phyloP scores from a whole-genome alignment of 2,113 vertebrate species.

The Notechis scutatus region DNA sequence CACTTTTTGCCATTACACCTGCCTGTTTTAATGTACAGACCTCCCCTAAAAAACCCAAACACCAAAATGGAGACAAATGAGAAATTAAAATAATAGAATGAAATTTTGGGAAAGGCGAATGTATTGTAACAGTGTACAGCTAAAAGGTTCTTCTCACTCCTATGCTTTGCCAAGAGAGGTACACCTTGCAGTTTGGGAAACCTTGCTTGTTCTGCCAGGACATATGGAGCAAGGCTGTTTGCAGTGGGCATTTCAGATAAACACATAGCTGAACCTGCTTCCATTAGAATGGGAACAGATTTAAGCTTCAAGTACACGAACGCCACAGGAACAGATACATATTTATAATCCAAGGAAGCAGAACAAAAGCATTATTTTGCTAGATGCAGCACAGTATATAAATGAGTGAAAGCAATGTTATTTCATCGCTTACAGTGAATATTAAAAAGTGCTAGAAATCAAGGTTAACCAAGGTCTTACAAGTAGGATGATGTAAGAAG shows the following conservation, averaged over 20 bases:
- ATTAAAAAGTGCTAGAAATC: slow-evolving; percentile 47
- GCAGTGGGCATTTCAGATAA: not conserved
- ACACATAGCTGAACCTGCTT: slow-evolving; percentile 21
- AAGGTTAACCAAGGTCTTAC: slow-evolving; percentile 59
- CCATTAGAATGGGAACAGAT: slow-evolving; percentile 33
- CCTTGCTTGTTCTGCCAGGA: not conserved
- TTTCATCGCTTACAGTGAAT: slow-evolving; percentile 38
- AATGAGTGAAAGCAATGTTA: slow-evolving; percentile 48
- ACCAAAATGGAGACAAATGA: not conserved
- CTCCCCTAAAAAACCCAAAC: not conserved
- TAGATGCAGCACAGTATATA: slow-evolving; percentile 45
- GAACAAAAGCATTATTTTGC: slow-evolving; percentile 63
- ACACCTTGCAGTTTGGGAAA: not conserved
- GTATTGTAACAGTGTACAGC: not conserved
- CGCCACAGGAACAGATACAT: slow-evolving; percentile 36
- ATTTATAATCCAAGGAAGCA: slow-evolving; percentile 51
- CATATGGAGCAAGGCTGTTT: slow-evolving; percentile 52
- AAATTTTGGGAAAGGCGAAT: not conserved
- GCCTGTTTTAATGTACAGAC: not conserved
- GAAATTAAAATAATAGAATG: not conserved
- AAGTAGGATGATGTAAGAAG: slow-evolving; percentile 58
- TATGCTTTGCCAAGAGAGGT: not conserved
- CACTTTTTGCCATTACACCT: not conserved
- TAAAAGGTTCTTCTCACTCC: not conserved
- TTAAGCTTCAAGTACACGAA: slow-evolving; percentile 28